Conservation (phyloP, 2,113 vertebrate genomes). For the Ascaphus truei region DNA sequence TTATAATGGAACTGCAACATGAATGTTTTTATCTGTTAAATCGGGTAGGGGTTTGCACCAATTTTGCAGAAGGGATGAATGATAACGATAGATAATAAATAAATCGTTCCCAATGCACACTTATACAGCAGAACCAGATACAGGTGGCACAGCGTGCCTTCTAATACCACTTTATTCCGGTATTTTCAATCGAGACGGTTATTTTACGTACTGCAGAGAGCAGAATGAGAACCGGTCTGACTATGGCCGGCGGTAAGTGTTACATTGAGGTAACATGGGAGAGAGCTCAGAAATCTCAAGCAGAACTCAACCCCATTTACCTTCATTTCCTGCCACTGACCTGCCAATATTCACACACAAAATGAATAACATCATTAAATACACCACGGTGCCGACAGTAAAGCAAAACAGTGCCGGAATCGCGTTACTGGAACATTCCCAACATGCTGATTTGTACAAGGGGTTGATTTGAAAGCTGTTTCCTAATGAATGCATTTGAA, state of each 20-base stretch:
- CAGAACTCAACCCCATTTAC: constrained; percentile 23
- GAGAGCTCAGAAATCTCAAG: constrained; percentile 17
- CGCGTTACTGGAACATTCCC: constrained; percentile 9
- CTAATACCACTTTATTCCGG: not conserved
- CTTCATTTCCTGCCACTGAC: constrained; percentile 33
- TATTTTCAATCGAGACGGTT: not conserved
- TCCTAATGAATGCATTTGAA: constrained; percentile 23
- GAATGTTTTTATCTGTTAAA: too few species aligned
- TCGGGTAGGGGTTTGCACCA: too few species aligned
- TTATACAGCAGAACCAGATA: too few species aligned
- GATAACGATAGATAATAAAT: too few species aligned
- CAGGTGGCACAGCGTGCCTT: not conserved
- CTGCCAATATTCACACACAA: constrained; percentile 26
- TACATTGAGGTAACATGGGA: constrained; percentile 3
- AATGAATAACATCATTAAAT: constrained; percentile 34
- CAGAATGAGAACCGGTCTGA: not conserved
- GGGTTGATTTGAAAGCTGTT: constrained; percentile 22
- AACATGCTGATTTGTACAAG: constrained; percentile 27
- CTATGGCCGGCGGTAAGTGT: not conserved
- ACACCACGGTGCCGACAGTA: too few species aligned
- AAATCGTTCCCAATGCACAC: too few species aligned
- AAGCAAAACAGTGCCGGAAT: not conserved
- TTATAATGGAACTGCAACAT: too few species aligned
- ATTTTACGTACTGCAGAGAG: not conserved
- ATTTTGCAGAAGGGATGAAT: too few species aligned